Percentiles rank a stretch among this genome's conserved stretches.
Evolutionary conservation across 2,797 vertebrate species (phyloP).

Genomic region (Moxostoma hubbsi): DNA sequence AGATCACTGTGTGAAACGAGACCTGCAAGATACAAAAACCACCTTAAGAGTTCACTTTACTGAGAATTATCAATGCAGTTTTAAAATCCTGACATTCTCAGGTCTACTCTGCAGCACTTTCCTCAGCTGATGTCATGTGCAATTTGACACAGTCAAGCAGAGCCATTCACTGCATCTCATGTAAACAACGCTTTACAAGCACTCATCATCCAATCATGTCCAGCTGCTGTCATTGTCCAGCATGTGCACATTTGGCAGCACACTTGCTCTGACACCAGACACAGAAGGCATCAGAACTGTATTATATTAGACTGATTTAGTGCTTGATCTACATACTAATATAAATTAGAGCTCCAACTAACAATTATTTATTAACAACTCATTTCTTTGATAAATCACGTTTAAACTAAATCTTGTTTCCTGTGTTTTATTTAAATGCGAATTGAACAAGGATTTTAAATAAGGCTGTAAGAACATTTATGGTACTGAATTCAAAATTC

Average conservation of each 20-base stretch:
- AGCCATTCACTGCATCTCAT: constrained; percentile 69
- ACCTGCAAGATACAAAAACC: constrained; percentile 70
- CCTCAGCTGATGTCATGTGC: background rate
- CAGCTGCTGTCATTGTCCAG: constrained; percentile 79
- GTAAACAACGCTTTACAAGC: constrained; percentile 68
- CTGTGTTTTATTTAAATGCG: no score
- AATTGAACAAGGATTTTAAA: no score
- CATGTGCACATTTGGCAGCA: constrained; percentile 70
- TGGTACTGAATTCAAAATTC: no score
- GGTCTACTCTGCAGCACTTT: background rate
- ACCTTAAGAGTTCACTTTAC: background rate
- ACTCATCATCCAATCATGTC: constrained; percentile 76
- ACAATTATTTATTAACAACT: no score
- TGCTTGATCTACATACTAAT: no score
- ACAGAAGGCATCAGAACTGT: constrained; percentile 27
- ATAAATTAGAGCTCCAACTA: no score
- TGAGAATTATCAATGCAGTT: background rate
- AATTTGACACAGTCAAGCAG: constrained; percentile 59
- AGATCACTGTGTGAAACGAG: constrained; percentile 90
- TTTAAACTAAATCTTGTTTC: no score
- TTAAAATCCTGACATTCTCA: no score
- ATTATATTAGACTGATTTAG: no score
- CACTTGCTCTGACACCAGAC: constrained; percentile 48
- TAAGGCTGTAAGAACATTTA: no score
- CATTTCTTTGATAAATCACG: no score